phyloP scores from a whole-genome alignment of 1,140 invertebrate species.

The Sminthurinus signatus region DNA sequence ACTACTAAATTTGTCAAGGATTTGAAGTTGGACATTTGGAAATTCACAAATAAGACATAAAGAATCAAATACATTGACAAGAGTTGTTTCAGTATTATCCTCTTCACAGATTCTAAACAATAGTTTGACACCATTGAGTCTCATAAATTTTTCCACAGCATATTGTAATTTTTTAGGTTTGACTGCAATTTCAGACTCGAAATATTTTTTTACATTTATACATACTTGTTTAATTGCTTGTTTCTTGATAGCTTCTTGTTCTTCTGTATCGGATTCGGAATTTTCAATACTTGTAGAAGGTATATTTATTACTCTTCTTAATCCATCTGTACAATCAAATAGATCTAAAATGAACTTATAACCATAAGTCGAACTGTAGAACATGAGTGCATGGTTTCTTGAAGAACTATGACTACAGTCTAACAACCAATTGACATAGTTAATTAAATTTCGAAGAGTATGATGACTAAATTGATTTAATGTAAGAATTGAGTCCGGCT shows the following conservation, averaged over 20 bases:
- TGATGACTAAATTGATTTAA: slow-evolving; percentile 73
- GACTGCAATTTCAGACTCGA: slow-evolving; percentile 44
- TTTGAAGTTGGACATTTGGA: slow-evolving; percentile 1
- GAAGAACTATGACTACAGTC: slow-evolving; percentile 95
- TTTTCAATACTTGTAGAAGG: slow-evolving; percentile 49
- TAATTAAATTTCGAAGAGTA: slow-evolving; percentile 42
- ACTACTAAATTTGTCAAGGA: slow-evolving; percentile 2
- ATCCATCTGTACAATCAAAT: slow-evolving; percentile 86
- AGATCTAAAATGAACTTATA: slow-evolving; percentile 85
- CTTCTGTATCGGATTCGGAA: slow-evolving; percentile 47
- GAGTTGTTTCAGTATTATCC: background rate
- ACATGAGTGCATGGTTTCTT: slow-evolving; percentile 93
- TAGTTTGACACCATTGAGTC: slow-evolving; percentile 34
- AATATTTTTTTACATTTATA: slow-evolving; percentile 80
- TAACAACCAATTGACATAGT: slow-evolving; percentile 85
- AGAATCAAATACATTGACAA: slow-evolving; percentile 5
- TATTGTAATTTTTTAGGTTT: slow-evolving; percentile 61
- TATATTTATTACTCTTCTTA: slow-evolving; percentile 88
- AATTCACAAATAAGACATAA: background rate
- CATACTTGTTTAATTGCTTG: slow-evolving; percentile 90
- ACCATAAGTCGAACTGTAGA: slow-evolving; percentile 87
- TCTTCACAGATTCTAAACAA: slow-evolving; percentile 4
- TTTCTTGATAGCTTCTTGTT: slow-evolving; percentile 86
- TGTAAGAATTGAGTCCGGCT: slow-evolving; percentile 93
- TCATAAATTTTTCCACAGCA: slow-evolving; percentile 12